Evolutionary conservation across 2,888 invertebrate species (phyloP).

Genomic region (Noctua janthina): DNA sequence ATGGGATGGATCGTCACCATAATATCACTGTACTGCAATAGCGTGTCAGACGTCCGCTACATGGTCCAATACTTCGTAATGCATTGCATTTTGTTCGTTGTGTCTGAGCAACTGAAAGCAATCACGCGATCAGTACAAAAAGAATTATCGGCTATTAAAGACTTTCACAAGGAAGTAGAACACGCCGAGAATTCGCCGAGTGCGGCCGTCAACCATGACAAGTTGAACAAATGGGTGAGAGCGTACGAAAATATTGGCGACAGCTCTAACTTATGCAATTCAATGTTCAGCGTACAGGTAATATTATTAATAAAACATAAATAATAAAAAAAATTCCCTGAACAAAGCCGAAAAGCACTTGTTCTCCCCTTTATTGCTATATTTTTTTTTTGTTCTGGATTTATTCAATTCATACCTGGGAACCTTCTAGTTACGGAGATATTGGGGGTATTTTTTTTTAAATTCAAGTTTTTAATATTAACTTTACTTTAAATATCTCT

Average conservation of each 20-base stretch:
- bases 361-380: too few relatives aligned
- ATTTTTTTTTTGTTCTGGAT: too few relatives aligned
- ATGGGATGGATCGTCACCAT: conserved; percentile 2
- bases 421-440: too few relatives aligned
- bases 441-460: too few relatives aligned
- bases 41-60: conserved; percentile 64
- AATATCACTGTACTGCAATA: conserved; percentile 35
- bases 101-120: conserved; percentile 69
- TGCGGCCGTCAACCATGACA: conserved; percentile 17
- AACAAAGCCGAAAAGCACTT: too few relatives aligned
- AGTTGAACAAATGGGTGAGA: conserved; percentile 68
- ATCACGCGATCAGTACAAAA: conserved; percentile 63
- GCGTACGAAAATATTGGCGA: conserved; percentile 69
- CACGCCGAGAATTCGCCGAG: conserved; percentile 1
- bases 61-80: conserved; percentile 67
- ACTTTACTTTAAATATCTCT: too few relatives aligned
- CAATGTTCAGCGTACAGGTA: conserved; percentile 71
- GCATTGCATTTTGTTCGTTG: conserved; percentile 61
- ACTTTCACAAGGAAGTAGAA: neutral
- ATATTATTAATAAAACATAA: neutral
- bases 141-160: conserved; percentile 20
- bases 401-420: too few relatives aligned
- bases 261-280: conserved; percentile 66
- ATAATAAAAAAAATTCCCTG: too few relatives aligned
- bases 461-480: too few relatives aligned